These are phyloP conservation scores for Torymus tubicola DNA, from an alignment of 2,888 invertebrate genomes.

Conservation along the genomic window DNA sequence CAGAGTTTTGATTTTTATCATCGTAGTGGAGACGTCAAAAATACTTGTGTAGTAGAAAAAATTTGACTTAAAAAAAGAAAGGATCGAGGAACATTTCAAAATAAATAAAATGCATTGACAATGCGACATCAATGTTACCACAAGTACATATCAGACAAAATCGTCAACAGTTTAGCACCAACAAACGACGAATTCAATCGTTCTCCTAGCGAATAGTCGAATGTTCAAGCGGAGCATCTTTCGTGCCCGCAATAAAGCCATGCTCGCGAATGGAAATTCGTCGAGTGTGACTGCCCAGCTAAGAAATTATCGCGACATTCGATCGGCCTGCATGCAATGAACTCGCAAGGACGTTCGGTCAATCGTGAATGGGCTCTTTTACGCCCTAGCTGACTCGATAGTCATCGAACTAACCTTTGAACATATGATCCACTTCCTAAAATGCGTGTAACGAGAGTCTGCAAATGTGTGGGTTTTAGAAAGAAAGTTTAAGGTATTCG, in stretches of 20 bases:
- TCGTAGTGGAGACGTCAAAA: too few relatives aligned
- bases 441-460: too few relatives aligned
- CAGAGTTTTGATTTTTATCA: neutral
- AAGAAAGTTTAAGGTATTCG: too few relatives aligned
- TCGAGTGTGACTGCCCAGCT: slow-evolving; percentile 5
- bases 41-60: too few relatives aligned
- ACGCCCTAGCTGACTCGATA: slow-evolving; percentile 59
- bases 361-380: slow-evolving; percentile 62
- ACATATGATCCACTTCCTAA: too few relatives aligned
- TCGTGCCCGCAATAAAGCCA: slow-evolving; percentile 38
- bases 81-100: too few relatives aligned
- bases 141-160: too few relatives aligned
- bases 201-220: slow-evolving; percentile 9
- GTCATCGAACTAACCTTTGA: slow-evolving; percentile 63
- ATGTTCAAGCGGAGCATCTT: slow-evolving; percentile 31
- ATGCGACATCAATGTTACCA: too few relatives aligned
- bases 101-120: too few relatives aligned
- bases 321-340: slow-evolving; percentile 19
- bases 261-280: slow-evolving; percentile 49
- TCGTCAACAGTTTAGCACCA: slow-evolving; percentile 35
- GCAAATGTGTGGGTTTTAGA: too few relatives aligned
- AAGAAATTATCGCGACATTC: slow-evolving; percentile 51
- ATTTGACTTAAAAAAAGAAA: too few relatives aligned
- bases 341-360: slow-evolving; percentile 54
- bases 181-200: slow-evolving; percentile 49